These are phyloP conservation scores for Epiblema foenella DNA, from an alignment of 2,888 invertebrate species.

Conservation along the genomic window DNA sequence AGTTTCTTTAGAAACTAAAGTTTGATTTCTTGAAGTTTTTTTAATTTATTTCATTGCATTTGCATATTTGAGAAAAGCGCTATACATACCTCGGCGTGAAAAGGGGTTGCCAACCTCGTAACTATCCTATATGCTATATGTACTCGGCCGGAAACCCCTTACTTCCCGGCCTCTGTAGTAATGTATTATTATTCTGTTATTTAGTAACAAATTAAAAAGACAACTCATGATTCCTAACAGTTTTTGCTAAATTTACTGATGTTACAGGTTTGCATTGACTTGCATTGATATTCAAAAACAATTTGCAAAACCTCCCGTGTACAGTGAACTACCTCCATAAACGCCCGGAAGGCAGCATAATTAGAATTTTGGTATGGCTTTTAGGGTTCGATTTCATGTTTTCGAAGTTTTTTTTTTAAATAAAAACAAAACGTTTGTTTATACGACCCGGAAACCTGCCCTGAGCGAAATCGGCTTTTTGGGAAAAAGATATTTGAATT, in stretches of 20 bases:
- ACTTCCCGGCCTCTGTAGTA: too few species aligned
- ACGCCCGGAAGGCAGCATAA: constrained; percentile 59
- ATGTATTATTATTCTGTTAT: too few species aligned
- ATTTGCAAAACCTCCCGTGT: constrained; percentile 20
- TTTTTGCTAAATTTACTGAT: not conserved
- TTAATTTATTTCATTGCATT: too few species aligned
- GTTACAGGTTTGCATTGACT: not conserved
- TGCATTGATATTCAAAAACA: constrained; percentile 54
- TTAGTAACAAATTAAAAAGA: too few species aligned
- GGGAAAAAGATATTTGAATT: constrained; percentile 23
- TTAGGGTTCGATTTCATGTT: constrained; percentile 50
- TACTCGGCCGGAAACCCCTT: too few species aligned
- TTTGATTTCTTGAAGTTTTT: too few species aligned
- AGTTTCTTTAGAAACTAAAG: too few species aligned
- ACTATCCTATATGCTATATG: too few species aligned
- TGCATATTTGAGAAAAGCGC: too few species aligned
- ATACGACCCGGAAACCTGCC: constrained; percentile 26
- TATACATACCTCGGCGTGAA: too few species aligned
- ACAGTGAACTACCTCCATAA: constrained; percentile 48
- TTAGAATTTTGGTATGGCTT: constrained; percentile 57
- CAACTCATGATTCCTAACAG: too few species aligned
- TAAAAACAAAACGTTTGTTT: constrained; percentile 34
- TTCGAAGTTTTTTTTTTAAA: constrained; percentile 30
- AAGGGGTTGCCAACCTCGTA: too few species aligned
- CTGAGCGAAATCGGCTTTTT: constrained; percentile 45